Evolutionary conservation across 2,888 invertebrate species (phyloP), one percentile per base, ranked within the genome.

Genomic region (Ommatoiulus sabulosus): DNA sequence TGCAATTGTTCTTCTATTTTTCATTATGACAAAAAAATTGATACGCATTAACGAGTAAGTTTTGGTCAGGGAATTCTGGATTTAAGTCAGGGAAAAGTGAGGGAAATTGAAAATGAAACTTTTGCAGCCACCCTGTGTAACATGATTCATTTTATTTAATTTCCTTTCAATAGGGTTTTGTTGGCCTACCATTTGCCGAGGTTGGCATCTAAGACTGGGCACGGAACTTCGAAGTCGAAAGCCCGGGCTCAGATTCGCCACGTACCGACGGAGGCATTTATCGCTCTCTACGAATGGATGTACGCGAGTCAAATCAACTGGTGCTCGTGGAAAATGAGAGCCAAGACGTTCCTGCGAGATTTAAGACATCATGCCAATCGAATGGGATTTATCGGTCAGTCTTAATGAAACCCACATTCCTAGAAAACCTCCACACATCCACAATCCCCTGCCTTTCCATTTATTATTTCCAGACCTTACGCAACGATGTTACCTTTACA

Each of bases 241-340:
- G 46, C 46, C 44, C 17, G 24, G 7, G 46, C 8, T 3, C 3
- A 15, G 0, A 1, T 44, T 6, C 6, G 20, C 6, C 2, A 0
- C 17, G 10, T 85, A 7, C 43, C 43, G n/a, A 44, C 85, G 15
- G 17, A 44, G 0, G 44, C 15, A 10, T 85, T 85, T 10, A 15
- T 20, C 7, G 35, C 46, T 15, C 17, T 85, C 85, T 85, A 85
- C 20, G 46, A 85, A 44, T 85, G 85, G 85, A 85, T 85, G 85
- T 85, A 85, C 46, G 85, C 44, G 1, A n/a, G 46, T n/a, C 20
- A 8, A 1, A 44, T 85, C 44, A 44, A 85, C 85, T 3, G 1
- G 0, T 15, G 44, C 24, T 24, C 24, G 8, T 85, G 85, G 85
- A 43, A 12, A 6, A 20, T 72, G 72, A 5, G 72, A 24, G 72